These are phyloP conservation scores for Botia kubotai DNA, from an alignment of 2,797 vertebrate species.

Conservation along the genomic window DNA sequence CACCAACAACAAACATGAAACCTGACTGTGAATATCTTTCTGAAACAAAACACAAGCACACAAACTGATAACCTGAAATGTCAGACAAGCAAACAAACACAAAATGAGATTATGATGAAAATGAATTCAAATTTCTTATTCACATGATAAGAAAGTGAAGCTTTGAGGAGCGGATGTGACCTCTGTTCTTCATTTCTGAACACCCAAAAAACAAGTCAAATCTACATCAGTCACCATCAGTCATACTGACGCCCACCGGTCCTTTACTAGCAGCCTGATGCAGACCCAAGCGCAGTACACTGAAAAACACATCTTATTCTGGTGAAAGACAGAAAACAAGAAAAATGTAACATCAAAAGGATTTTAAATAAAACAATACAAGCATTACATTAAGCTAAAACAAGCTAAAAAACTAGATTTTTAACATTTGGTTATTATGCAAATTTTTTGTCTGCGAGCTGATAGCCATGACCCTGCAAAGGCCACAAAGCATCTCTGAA, in stretches of 20 bases:
- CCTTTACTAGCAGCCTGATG: neutral
- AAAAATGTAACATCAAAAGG: too few relatives aligned
- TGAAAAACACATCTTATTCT: too few relatives aligned
- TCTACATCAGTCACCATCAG: neutral
- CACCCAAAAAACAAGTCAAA: neutral
- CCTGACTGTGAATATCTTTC: constrained; percentile 10
- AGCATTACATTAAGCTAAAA: too few relatives aligned
- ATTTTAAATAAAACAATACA: too few relatives aligned
- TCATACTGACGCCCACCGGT: neutral
- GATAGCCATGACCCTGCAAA: constrained; percentile 34
- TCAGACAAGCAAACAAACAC: neutral
- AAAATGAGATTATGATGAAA: neutral
- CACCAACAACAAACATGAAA: constrained; percentile 27
- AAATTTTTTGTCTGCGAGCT: neutral
- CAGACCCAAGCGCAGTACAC: too few relatives aligned
- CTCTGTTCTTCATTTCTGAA: neutral
- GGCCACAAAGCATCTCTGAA: too few relatives aligned
- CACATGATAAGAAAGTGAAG: neutral
- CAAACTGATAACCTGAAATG: neutral
- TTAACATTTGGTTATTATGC: too few relatives aligned
- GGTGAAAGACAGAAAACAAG: too few relatives aligned
- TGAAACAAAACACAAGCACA: neutral
- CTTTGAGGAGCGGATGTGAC: neutral
- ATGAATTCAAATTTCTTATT: neutral
- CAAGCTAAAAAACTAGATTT: too few relatives aligned